A percentile compares a stretch with the other conserved stretches of the same genome.
phyloP scores from a whole-genome alignment of 2,113 vertebrate genomes.

The Tragelaphus imberbis region DNA sequence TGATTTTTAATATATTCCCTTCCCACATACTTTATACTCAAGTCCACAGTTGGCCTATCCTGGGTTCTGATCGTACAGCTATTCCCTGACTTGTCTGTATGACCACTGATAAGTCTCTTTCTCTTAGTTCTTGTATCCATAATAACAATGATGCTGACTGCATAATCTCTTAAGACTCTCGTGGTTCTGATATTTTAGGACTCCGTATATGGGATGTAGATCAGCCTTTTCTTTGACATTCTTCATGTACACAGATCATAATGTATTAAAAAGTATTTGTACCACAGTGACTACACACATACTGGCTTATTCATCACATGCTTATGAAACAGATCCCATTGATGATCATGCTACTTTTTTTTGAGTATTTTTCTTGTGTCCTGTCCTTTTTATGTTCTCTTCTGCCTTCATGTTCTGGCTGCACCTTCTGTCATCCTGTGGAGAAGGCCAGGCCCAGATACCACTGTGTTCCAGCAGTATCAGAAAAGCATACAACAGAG shows the following conservation, averaged over 20 bases:
- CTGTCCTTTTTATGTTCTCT: background rate
- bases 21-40: background rate
- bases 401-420: background rate
- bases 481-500: background rate
- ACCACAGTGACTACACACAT: background rate
- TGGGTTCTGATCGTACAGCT: background rate
- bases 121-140: background rate
- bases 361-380: background rate
- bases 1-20: background rate
- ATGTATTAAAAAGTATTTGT: background rate
- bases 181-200: background rate
- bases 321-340: background rate
- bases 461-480: background rate
- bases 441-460: background rate
- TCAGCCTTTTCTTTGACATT: background rate
- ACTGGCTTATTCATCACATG: background rate
- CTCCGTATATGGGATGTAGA: background rate
- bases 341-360: background rate
- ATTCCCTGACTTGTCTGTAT: background rate
- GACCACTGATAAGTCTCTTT: background rate
- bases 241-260: background rate
- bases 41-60: background rate
- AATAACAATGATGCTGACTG: background rate
- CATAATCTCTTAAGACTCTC: background rate
- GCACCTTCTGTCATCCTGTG: background rate